Percentiles rank a stretch among this genome's conserved stretches.
phyloP scores from a whole-genome alignment of 1,140 invertebrate species.

The Papilio polyxenes region DNA sequence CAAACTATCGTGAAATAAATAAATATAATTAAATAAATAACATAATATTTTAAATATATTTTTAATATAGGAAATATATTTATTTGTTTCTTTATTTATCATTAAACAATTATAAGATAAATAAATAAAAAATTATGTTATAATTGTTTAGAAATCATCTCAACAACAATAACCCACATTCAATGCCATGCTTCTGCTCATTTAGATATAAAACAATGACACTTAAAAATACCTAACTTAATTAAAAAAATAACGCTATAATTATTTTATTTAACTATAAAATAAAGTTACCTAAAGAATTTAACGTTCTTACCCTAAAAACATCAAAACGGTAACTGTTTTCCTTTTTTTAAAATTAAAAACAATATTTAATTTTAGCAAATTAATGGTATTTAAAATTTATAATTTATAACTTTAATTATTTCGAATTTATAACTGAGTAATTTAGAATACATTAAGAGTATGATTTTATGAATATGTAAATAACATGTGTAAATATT shows the following conservation, averaged over 20 bases:
- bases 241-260: neutral
- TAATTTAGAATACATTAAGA: too few species aligned
- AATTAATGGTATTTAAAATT: too few species aligned
- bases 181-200: neutral
- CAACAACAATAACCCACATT: neutral
- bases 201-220: neutral
- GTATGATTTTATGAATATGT: too few species aligned
- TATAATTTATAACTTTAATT: too few species aligned
- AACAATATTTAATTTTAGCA: neutral
- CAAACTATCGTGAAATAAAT: conserved; percentile 21
- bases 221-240: neutral
- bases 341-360: neutral
- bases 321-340: neutral
- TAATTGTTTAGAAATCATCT: conserved; percentile 3
- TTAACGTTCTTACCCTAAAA: neutral
- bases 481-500: neutral
- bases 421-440: too few species aligned
- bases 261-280: too few species aligned
- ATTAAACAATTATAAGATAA: conserved; percentile 9
- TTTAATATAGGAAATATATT: neutral
- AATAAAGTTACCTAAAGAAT: neutral
- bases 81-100: neutral
- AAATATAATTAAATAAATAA: neutral
- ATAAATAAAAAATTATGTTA: neutral
- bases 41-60: neutral